Percentiles rank a stretch among this genome's conserved stretches.
Conservation (phyloP, 2,797 vertebrate genomes). For the Oceanodroma leucorhoa region DNA sequence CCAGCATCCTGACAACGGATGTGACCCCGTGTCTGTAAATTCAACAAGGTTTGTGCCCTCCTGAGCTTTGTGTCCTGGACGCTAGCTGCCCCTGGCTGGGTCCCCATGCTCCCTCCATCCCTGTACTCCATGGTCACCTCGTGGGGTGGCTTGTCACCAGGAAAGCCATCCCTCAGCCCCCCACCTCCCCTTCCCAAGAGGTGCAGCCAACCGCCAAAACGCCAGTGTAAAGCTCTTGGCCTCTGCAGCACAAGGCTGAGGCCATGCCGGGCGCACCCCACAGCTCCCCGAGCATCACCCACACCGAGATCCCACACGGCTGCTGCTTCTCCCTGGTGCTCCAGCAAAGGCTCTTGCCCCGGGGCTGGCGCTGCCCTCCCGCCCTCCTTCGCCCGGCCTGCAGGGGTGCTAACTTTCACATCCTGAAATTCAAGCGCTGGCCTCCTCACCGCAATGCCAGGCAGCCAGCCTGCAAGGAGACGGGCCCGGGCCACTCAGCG, state of each 20-base stretch:
- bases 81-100: not conserved
- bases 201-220: not conserved
- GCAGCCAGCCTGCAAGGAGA: accelerated
- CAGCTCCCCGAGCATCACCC: not conserved
- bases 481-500: accelerated
- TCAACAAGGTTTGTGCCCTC: not conserved
- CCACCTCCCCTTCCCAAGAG: not conserved
- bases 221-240: not conserved
- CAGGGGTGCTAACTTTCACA: not conserved
- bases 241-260: not conserved
- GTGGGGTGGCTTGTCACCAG: accelerated
- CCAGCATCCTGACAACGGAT: accelerated
- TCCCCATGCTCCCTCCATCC: not conserved
- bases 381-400: not conserved
- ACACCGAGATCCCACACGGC: accelerated
- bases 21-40: not conserved
- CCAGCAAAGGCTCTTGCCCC: not conserved
- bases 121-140: not conserved
- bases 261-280: accelerated
- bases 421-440: not conserved
- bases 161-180: not conserved
- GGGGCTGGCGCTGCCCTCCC: not conserved
- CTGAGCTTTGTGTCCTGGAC: not conserved
- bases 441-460: not conserved
- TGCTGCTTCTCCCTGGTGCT: not conserved